These are phyloP conservation scores for Chaetodon auriga DNA, from an alignment of 2,113 vertebrate species.

Conservation along the genomic window DNA sequence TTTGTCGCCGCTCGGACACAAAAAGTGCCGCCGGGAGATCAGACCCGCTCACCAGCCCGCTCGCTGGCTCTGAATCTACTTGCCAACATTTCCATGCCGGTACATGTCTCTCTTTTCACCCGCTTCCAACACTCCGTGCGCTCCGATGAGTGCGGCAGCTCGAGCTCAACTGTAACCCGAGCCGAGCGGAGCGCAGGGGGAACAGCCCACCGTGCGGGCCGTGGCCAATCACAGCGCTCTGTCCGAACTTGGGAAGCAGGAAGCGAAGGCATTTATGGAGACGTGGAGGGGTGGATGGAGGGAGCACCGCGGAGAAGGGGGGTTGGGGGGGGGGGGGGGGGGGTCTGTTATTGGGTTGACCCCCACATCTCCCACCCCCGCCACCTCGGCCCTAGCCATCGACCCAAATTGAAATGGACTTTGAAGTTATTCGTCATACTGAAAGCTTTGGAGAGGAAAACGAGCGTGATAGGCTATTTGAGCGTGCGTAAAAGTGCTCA, in stretches of 20 bases:
- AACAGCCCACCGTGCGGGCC: conserved; percentile 63
- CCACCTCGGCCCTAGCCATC: conserved; percentile 52
- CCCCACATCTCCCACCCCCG: conserved; percentile 33
- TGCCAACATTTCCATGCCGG: conserved; percentile 53
- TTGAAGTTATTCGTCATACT: conserved; percentile 72
- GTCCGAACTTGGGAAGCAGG: conserved; percentile 70
- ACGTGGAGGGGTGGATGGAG: conserved; percentile 56
- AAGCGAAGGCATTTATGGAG: conserved; percentile 73
- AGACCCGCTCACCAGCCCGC: conserved; percentile 33
- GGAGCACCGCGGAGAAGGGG: not conserved
- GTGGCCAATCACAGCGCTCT: conserved; percentile 80
- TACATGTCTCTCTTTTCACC: conserved; percentile 9
- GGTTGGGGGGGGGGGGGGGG: not conserved
- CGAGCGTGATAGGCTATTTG: conserved; percentile 15
- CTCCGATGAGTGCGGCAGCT: conserved; percentile 72
- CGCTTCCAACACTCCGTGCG: conserved; percentile 39
- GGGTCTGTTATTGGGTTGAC: conserved; percentile 63
- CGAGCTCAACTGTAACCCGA: conserved; percentile 80
- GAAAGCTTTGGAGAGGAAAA: conserved; percentile 39
- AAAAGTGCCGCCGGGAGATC: conserved; percentile 38
- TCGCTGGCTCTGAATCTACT: conserved; percentile 50
- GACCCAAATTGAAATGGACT: conserved; percentile 77
- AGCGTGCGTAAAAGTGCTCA: conserved; percentile 63
- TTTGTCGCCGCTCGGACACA: conserved; percentile 16
- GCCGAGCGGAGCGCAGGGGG: conserved; percentile 53